Conservation (phyloP, 2,797 vertebrate genomes). For the Hephaestus fuliginosus region DNA sequence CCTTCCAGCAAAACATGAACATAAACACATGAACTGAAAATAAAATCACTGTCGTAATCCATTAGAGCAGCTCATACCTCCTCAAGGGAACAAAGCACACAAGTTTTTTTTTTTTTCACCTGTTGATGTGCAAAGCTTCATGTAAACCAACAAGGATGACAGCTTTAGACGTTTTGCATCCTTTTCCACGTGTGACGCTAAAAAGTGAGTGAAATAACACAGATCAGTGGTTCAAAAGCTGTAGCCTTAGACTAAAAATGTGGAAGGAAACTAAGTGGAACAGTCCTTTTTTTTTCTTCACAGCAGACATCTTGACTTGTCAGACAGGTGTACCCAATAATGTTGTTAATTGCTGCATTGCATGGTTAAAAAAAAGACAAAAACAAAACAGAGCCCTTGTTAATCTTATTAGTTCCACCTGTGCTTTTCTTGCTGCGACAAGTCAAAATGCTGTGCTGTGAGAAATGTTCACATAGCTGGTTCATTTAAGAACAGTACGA, state of each 20-base stretch:
- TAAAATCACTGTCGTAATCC: conserved; percentile 6
- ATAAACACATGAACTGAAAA: conserved; percentile 4
- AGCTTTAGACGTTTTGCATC: not conserved
- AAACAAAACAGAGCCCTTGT: not conserved
- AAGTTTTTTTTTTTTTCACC: not conserved
- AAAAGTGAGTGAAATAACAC: not conserved
- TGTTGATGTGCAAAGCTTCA: not conserved
- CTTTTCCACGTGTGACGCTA: not conserved
- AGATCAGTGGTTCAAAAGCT: not conserved
- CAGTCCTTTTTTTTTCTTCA: not conserved
- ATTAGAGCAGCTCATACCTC: not conserved
- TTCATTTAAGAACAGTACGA: not conserved
- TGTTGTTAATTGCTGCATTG: not conserved
- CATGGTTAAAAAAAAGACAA: not conserved
- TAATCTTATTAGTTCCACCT: not conserved
- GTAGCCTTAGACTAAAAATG: not conserved
- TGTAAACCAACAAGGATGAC: not conserved
- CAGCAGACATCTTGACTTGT: not conserved
- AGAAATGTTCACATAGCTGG: not conserved
- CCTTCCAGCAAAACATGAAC: not conserved
- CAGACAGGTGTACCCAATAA: conserved; percentile 15
- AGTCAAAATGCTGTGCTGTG: conserved; percentile 1
- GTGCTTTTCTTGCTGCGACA: not conserved
- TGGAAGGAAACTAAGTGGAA: not conserved
- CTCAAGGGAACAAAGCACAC: conserved; percentile 7